These are phyloP conservation scores for Ellobius talpinus DNA, from an alignment of 2,113 vertebrate species.

Conservation along the genomic window DNA sequence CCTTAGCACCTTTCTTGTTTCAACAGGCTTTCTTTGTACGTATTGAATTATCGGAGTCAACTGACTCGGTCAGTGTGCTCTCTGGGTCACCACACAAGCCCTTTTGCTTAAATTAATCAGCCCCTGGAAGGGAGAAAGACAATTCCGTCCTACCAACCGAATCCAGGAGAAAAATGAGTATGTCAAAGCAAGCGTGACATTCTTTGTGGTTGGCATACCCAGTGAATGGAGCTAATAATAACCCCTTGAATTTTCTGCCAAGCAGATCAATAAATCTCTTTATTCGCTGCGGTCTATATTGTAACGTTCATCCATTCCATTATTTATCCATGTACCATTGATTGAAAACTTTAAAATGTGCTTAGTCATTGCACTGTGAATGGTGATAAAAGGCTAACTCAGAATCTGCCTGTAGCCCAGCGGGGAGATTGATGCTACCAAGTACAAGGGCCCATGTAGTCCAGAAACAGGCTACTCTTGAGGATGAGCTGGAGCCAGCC, in stretches of 20 bases:
- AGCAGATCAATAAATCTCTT: slow-evolving; percentile 50
- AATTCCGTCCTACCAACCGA: slow-evolving; percentile 37
- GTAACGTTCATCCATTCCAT: slow-evolving; percentile 28
- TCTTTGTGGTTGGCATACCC: slow-evolving; percentile 55
- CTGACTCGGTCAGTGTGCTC: not conserved
- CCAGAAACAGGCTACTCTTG: not conserved
- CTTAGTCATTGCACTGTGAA: not conserved
- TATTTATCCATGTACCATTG: slow-evolving; percentile 22
- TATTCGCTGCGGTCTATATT: slow-evolving; percentile 11
- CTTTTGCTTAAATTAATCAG: slow-evolving; percentile 67
- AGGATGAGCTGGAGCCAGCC: not conserved
- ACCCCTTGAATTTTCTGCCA: slow-evolving; percentile 48
- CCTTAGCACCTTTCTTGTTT: slow-evolving; percentile 46
- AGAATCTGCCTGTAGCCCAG: not conserved
- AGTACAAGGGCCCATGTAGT: not conserved
- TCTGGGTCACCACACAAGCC: slow-evolving; percentile 51
- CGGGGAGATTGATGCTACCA: not conserved
- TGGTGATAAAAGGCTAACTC: not conserved
- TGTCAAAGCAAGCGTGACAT: slow-evolving; percentile 67
- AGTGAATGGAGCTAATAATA: slow-evolving; percentile 59
- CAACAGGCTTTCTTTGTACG: slow-evolving; percentile 25
- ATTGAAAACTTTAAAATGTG: slow-evolving; percentile 53
- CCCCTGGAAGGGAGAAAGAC: slow-evolving; percentile 51
- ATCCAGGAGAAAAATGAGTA: slow-evolving; percentile 66
- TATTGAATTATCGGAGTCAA: slow-evolving; percentile 48